Base-by-base conservation (phyloP, 2,113 vertebrate species). In the Myotis yumanensis region DNA sequence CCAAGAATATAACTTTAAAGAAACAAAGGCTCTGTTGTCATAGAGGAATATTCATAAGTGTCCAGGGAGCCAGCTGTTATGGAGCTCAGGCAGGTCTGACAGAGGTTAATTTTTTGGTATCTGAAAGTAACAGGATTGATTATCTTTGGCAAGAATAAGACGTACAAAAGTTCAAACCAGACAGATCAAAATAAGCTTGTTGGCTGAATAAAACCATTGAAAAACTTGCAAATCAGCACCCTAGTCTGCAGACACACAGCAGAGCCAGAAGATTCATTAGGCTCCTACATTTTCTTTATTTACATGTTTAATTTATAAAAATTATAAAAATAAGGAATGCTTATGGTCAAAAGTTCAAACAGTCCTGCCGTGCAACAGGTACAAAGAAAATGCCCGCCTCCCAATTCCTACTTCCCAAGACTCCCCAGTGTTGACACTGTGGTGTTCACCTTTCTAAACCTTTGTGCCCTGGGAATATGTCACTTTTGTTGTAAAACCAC, bases 81-180 rank as follows among this genome's bases (percentile, higher is more conserved):
- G 23, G 20, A 79, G 62, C 28, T 37, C 83, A 94, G 54, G 69
- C 79, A 77, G 40, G 46, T 89, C 40, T 96, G 68, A 17, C 72
- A 79, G 48, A 40, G 66, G 93, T 80, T 43, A 9, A 40, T 66
- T 92, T 86, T 69, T 62, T 86, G 77, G 40, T 90, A 2, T 52
- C 95, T 94, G 64, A 79, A 96, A 94, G 77, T 43, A 62, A 94
- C 25, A 85, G 84, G 79, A 82, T 91, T 90, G 95, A 72, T 93
- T 88, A 73, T 22, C 37, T 96, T 94, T 94, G 69, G 80, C 89
- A 97, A 86, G 62, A 96, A 90, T 46, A 90, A 92, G 37, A 77
- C 1, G 37, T 96, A 91, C 23, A 91, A 71, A 2, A 96, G 40
- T 62, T 86, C 82, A 96, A 91, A 37, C 11, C 40, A 94, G 30